A percentile compares a stretch with the other conserved stretches of the same genome.
These are phyloP conservation scores for Scrobipalpa atriplicella DNA, from an alignment of 2,888 invertebrate genomes.

Conservation along the genomic window DNA sequence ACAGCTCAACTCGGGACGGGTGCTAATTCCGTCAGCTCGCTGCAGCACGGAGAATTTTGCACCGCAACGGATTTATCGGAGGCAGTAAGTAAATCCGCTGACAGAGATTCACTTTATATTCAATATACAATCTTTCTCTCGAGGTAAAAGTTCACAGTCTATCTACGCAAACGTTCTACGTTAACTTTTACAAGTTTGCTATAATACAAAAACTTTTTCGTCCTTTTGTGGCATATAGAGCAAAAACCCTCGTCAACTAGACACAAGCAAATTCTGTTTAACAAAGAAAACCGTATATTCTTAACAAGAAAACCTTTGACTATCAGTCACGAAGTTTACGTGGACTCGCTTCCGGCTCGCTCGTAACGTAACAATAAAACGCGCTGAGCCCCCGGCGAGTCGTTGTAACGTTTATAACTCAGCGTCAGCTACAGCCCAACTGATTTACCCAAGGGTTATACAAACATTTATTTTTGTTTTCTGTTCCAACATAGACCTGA, in stretches of 20 bases:
- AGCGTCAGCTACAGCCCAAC: background rate
- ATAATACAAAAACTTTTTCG: no score
- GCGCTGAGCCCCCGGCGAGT: background rate
- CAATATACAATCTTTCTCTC: background rate
- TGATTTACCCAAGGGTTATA: background rate
- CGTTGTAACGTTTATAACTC: background rate
- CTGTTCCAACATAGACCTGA: background rate
- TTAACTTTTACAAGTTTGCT: background rate
- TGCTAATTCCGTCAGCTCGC: background rate
- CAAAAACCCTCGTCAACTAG: no score
- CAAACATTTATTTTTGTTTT: background rate
- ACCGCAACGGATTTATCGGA: background rate
- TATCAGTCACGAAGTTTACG: background rate
- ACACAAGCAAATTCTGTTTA: background rate
- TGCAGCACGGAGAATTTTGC: background rate
- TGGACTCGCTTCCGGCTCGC: background rate
- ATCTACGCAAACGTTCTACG: background rate
- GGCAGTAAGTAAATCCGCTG: constrained; percentile 2
- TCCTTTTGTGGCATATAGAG: no score
- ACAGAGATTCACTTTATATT: constrained; percentile 3
- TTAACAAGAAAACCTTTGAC: background rate
- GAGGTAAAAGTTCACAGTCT: background rate
- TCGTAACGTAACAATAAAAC: background rate
- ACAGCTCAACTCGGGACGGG: no score
- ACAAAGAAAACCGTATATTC: background rate